phyloP scores from a whole-genome alignment of 2,888 invertebrate genomes.

The Ypsolopha scabrella region DNA sequence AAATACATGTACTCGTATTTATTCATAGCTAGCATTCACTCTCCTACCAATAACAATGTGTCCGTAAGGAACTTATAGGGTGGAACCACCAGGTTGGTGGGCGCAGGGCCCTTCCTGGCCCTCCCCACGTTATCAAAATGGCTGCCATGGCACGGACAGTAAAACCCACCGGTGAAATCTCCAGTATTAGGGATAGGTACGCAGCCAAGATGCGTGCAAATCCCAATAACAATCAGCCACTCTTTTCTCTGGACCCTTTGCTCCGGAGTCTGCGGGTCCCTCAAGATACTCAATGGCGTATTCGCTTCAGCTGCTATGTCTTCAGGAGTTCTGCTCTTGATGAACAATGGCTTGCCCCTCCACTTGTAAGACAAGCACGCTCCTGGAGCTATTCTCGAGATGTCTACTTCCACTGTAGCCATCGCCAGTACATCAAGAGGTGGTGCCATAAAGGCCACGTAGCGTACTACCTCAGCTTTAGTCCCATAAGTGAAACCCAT shows the following conservation, averaged over 20 bases:
- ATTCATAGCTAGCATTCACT: neutral
- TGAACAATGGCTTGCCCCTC: slow-evolving; percentile 86
- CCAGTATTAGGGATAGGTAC: slow-evolving; percentile 80
- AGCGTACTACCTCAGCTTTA: slow-evolving; percentile 71
- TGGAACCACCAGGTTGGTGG: slow-evolving; percentile 77
- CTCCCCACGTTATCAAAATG: slow-evolving; percentile 84
- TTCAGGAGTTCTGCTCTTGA: slow-evolving; percentile 74
- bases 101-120: slow-evolving; percentile 81
- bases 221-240: slow-evolving; percentile 84
- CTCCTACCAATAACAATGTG: slow-evolving; percentile 11
- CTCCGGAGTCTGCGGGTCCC: slow-evolving; percentile 78
- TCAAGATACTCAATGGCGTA: slow-evolving; percentile 71
- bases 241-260: slow-evolving; percentile 75
- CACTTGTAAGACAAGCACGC: slow-evolving; percentile 77
- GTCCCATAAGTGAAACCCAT: slow-evolving; percentile 70
- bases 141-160: slow-evolving; percentile 88
- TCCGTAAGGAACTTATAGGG: slow-evolving; percentile 68
- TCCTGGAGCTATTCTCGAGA: slow-evolving; percentile 76
- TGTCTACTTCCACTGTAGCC: slow-evolving; percentile 81
- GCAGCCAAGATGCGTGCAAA: slow-evolving; percentile 88
- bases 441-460: slow-evolving; percentile 72
- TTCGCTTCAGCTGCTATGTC: slow-evolving; percentile 74
- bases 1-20: no score
- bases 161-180: slow-evolving; percentile 78
- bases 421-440: slow-evolving; percentile 81